Evolutionary conservation across 1,140 invertebrate genomes (phyloP).

Genomic region (Lordiphosa stackelbergi): DNA sequence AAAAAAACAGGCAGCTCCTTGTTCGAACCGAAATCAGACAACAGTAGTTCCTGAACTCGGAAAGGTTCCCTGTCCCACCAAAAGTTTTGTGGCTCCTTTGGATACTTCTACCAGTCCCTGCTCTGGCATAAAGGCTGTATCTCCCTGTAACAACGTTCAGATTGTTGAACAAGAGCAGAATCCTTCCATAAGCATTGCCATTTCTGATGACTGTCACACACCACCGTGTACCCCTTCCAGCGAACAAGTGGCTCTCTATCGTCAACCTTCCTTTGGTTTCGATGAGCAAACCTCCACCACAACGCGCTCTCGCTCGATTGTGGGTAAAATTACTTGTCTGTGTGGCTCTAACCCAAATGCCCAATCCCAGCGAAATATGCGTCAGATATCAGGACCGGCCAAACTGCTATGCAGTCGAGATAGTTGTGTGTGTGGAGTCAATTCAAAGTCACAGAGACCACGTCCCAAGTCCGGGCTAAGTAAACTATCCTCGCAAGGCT

Average conservation of each 20-base stretch:
- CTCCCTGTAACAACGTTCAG: too few relatives aligned
- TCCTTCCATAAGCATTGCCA: background rate
- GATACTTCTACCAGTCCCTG: too few relatives aligned
- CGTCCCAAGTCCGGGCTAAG: background rate
- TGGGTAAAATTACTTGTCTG: slow-evolving; percentile 47
- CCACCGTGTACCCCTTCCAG: background rate
- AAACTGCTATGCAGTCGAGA: background rate
- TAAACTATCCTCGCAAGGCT: background rate
- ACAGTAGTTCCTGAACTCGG: too few relatives aligned
- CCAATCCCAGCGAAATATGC: too few relatives aligned
- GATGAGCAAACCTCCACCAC: slow-evolving; percentile 34
- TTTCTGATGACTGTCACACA: background rate
- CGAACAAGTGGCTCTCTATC: background rate
- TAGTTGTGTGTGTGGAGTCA: background rate
- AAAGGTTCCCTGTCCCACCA: too few relatives aligned
- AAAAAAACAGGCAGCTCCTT: too few relatives aligned
- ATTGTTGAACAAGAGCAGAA: too few relatives aligned
- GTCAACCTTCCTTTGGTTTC: slow-evolving; percentile 25
- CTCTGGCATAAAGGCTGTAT: too few relatives aligned
- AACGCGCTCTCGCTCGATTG: slow-evolving; percentile 39
- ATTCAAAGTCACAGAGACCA: background rate
- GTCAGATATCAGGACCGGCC: background rate
- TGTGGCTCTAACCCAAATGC: slow-evolving; percentile 13
- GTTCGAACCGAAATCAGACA: too few relatives aligned
- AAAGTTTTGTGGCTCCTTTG: too few relatives aligned